Evolutionary conservation across 2,797 vertebrate genomes (phyloP).

Genomic region (Falco cherrug): DNA sequence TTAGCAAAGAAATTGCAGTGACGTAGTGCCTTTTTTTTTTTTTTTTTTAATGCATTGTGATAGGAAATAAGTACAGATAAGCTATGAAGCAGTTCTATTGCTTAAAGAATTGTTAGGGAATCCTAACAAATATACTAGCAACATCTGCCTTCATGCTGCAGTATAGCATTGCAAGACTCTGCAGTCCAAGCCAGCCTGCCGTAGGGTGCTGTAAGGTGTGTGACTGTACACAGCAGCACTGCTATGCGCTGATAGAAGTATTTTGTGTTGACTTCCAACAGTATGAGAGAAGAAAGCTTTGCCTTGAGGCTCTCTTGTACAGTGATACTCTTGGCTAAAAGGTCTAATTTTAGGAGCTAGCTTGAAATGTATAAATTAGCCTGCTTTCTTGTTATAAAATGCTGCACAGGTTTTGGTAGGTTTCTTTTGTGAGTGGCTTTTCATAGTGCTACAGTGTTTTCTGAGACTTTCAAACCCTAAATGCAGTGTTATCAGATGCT

Average conservation of each 20-base stretch:
- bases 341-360: not conserved
- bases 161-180: not conserved
- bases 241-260: not conserved
- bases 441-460: not conserved
- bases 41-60: not conserved
- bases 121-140: not conserved
- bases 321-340: not conserved
- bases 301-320: not conserved
- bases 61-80: not conserved
- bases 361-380: not conserved
- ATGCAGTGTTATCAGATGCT: not conserved
- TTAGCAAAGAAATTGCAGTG: not conserved
- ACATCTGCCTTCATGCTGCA: not conserved
- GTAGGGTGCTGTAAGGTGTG: not conserved
- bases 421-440: not conserved
- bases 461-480: not conserved
- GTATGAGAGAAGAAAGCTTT: not conserved
- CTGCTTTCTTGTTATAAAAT: not conserved
- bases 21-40: too few relatives aligned
- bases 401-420: not conserved
- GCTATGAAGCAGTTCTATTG: not conserved
- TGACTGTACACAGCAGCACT: not conserved
- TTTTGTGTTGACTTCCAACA: not conserved
- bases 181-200: not conserved
- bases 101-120: not conserved